Evolutionary conservation across 2,113 vertebrate genomes (phyloP), one percentile per base, ranked within the genome.

Genomic region (Odobenus rosmarus): DNA sequence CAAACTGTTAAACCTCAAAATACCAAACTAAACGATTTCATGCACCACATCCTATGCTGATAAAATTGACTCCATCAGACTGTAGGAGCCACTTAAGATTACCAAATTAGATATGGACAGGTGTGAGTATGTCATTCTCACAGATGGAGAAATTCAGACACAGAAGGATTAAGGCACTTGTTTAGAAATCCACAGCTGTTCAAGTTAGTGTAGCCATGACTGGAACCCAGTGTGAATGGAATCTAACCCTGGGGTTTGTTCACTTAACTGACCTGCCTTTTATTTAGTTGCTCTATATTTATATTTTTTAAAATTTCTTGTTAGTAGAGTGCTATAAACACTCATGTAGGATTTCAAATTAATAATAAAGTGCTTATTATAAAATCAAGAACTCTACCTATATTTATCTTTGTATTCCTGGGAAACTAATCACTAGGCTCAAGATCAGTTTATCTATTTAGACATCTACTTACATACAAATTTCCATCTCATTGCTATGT

Each of bases 51-150:
- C 23, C 69, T 62, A 42, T n/a, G 57, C 71, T 21, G 81, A 97
- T 36, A 79, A 79, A 96, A 85, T 36, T 61, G 39, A 85, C 42
- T 88, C 24, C 46, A 36, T 72, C 59, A 96, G 94, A 71, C 57
- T 77, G 51, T 12, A 31, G 96, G 92, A 97, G 80, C 24, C 95
- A 95, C 51, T 90, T 76, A 88, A 84, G 95, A 97, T 95, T 90
- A 93, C 81, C 88, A 88, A 96, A 97, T 98, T 98, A 97, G 97
- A 92, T 33, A 93, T 0, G 88, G 93, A 95, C 97, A 98, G 97
- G 97, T 98, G 97, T 81, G 62, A 88, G 69, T 13, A 21, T 62
- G 59, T 46, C 84, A 9, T 84, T 49, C 49, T 67, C 90, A 21
- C 97, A 95, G 95, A 96, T 62, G 94, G 97, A 95, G 36, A 64